Conservation (phyloP, 2,888 invertebrate species). For the Frankliniella fusca region DNA sequence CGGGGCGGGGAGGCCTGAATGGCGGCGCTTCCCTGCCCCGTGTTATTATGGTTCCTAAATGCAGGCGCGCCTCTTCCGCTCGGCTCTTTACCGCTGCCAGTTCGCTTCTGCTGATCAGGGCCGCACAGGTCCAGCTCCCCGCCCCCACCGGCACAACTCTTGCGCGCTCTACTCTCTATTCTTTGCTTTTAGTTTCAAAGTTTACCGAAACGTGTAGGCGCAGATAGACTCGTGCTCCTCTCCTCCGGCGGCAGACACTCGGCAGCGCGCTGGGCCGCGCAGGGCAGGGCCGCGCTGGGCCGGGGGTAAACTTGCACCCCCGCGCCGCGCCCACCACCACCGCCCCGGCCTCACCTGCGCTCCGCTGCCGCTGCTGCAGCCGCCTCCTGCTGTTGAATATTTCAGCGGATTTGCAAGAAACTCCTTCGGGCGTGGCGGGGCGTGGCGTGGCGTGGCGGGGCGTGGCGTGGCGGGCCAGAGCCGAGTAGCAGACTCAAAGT, state of each 20-base stretch:
- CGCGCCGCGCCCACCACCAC: background rate
- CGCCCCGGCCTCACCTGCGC: background rate
- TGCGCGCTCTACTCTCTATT: background rate
- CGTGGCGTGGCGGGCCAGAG: background rate
- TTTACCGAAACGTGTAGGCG: conserved; percentile 20
- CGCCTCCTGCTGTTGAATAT: conserved; percentile 8
- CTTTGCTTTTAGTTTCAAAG: conserved; percentile 14
- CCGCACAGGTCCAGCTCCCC: background rate
- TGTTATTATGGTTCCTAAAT: too few species aligned
- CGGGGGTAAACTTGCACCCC: background rate
- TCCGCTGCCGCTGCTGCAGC: background rate
- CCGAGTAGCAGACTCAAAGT: background rate
- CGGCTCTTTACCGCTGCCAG: too few species aligned
- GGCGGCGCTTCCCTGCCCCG: too few species aligned
- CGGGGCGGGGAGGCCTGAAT: too few species aligned
- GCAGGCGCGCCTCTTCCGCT: too few species aligned
- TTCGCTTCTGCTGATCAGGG: background rate
- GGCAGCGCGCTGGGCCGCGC: too few species aligned
- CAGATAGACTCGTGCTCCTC: background rate
- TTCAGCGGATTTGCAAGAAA: conserved; percentile 25
- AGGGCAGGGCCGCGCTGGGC: too few species aligned
- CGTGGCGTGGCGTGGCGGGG: background rate
- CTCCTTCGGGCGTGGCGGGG: background rate
- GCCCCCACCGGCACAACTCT: background rate
- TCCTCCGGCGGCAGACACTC: background rate